phyloP scores from a whole-genome alignment of 2,888 invertebrate species.

The Hofmannophila pseudospretella region DNA sequence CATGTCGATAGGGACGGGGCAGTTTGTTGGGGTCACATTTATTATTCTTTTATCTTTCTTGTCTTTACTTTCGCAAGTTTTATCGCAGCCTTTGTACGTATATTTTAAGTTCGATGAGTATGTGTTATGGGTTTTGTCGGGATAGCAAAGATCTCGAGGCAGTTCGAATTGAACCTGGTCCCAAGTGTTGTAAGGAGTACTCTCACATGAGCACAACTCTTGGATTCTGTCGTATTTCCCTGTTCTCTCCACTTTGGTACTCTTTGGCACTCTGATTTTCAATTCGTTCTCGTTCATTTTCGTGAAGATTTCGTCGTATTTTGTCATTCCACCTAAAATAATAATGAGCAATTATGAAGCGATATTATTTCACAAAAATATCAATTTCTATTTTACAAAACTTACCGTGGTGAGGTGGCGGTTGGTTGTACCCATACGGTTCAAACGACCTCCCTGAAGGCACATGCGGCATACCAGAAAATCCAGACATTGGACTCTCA shows the following conservation, averaged over 20 bases:
- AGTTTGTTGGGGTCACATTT: slow-evolving; percentile 62
- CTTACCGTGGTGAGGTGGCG: background rate
- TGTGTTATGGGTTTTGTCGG: slow-evolving; percentile 37
- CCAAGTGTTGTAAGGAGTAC: slow-evolving; percentile 52
- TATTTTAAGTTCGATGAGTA: slow-evolving; percentile 59
- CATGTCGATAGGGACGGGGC: slow-evolving; percentile 59
- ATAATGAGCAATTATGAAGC: no score
- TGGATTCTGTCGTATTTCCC: slow-evolving; percentile 60
- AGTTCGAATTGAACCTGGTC: slow-evolving; percentile 67
- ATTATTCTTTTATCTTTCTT: slow-evolving; percentile 44
- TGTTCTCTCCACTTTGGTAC: slow-evolving; percentile 49
- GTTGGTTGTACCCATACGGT: no score
- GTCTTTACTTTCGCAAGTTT: slow-evolving; percentile 30
- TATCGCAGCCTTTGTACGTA: slow-evolving; percentile 45
- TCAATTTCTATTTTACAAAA: background rate
- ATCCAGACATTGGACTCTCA: slow-evolving; percentile 35
- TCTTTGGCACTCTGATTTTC: slow-evolving; percentile 66
- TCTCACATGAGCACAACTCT: slow-evolving; percentile 61
- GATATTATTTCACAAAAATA: no score
- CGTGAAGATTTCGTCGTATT: slow-evolving; percentile 65
- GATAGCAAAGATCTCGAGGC: slow-evolving; percentile 42
- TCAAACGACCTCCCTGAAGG: background rate
- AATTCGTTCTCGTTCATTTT: slow-evolving; percentile 67
- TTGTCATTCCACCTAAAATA: slow-evolving; percentile 40
- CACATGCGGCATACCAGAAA: background rate